Base-by-base conservation (phyloP, 2,888 invertebrate species). In the Nemotelus pantherinus region DNA sequence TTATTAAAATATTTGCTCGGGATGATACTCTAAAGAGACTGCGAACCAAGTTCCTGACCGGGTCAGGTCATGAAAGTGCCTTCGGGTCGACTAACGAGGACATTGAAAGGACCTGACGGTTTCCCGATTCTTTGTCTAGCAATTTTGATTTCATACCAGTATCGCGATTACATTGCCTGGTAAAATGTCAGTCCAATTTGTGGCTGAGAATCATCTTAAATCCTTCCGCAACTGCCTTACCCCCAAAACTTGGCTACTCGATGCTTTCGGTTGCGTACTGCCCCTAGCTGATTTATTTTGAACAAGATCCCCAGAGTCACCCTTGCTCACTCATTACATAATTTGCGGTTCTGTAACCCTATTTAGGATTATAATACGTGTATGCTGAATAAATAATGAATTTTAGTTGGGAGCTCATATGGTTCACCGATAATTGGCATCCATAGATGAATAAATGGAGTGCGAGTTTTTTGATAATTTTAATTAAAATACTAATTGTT, bases 1-100 rank as follows among this genome's bases (percentile, higher is more conserved):
- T 81, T 81, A 82, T 82, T 82, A 82, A 82, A 82, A 81, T 82
- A 81, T 81, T 80, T 81, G 77, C 77, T 77, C 74, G 79, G 75
- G 50, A 53, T 68, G 67, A 70, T 68, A 70, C 74, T 64, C 45
- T 45, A 10, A n/a, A 41, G 67, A 9, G n/a, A 44, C 41, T 43
- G 10, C 3, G 63, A 50, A 50, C 50, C 9, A 5, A 9, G 50
- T 50, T 50, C 6, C 6, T 7, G 9, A 1, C 5, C 9, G 9
- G 6, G 50, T 7, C 6, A 50, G 9, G 9, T 50, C 50, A 50
- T 5, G 50, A 50, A 9, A 50, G 5, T 50, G 9, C 50, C 5
- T 50, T 9, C 50, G 9, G 6, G 50, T 50, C 50, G 6, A 50
- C 6, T 60, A 43, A 41, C 60, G 41, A 43, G 25, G 25, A 57